Evolutionary conservation across 1,140 invertebrate genomes (phyloP).

Genomic region (Bombus waltoni): DNA sequence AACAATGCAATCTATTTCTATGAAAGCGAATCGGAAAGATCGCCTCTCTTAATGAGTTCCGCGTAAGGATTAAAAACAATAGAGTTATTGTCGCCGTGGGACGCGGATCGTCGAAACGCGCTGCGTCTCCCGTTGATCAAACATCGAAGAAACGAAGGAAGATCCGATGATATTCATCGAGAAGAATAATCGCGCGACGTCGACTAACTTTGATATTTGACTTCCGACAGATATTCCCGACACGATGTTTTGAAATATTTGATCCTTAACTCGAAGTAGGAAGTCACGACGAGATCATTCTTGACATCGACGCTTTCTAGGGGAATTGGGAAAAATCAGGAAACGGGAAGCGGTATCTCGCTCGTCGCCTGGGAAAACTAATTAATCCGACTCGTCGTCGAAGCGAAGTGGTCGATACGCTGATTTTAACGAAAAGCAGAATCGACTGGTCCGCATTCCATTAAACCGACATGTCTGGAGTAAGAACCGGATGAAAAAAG

Average conservation of each 20-base stretch:
- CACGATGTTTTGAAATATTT: neutral
- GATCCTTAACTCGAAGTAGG: neutral
- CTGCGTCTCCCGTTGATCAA: neutral
- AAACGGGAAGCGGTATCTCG: too few relatives aligned
- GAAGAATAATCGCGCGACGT: neutral
- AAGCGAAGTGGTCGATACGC: neutral
- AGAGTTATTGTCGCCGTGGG: neutral
- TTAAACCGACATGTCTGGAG: slow-evolving; percentile 2
- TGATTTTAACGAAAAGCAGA: neutral
- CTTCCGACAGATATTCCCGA: neutral
- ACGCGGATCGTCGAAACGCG: too few relatives aligned
- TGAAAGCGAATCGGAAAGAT: neutral
- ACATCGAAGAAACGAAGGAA: neutral
- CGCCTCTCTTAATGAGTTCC: slow-evolving; percentile 3
- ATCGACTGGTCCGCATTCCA: slow-evolving; percentile 23
- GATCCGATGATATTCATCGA: neutral
- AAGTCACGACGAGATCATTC: neutral
- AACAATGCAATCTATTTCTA: slow-evolving; percentile 13
- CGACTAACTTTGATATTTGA: neutral
- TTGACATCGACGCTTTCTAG: neutral
- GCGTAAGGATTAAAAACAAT: neutral
- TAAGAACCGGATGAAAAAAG: too few relatives aligned
- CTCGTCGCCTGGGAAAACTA: neutral
- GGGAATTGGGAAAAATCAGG: too few relatives aligned
- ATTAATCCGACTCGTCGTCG: slow-evolving; percentile 2